Evolutionary conservation across 2,797 vertebrate genomes (phyloP), one percentile per base, ranked within the genome.

Genomic region (Lophura swinhoii): DNA sequence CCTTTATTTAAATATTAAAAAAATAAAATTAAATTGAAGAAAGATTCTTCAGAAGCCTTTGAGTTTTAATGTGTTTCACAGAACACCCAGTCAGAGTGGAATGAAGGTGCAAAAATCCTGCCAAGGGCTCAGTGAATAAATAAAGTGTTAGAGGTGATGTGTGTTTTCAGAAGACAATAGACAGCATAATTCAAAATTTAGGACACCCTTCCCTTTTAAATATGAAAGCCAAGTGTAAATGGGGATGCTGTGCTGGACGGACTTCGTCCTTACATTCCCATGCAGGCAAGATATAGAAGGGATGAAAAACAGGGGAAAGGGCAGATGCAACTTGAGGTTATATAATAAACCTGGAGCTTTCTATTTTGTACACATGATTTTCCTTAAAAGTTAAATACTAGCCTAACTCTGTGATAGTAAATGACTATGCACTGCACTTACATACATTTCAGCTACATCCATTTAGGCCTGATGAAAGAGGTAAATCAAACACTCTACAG

Each of bases 71-170:
- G 78, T 0, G 1, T 93, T 95, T 91, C 66, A 77, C 90, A 91
- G 91, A 94, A 95, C 75, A 88, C 72, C 66, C 81, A 89, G 91
- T 78, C 79, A 88, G 75, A 69, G 66, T 3, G 13, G 72, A 96
- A 93, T 63, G 88, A 94, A 95, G 88, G 69, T 94, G 71, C 58
- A 93, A 94, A 93, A 93, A 13, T 58, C 75, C 72, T 94, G 91
- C 87, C 91, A 96, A 93, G 51, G 75, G 55, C 63, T 90, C 49
- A 62, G 72, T 80, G 75, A 96, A 90, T 59, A 78, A 78, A 63
- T 83, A 78, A 96, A 94, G 84, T 88, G 51, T 93, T 91, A 90
- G 49, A 75, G 62, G 49, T 80, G 44, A 68, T 82, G 68, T 74
- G 68, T 83, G 41, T 68, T 91, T 94, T 85, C 48, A 88, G 81